Base-by-base conservation (phyloP, 2,113 vertebrate species). In the Clarias macrocephalus region DNA sequence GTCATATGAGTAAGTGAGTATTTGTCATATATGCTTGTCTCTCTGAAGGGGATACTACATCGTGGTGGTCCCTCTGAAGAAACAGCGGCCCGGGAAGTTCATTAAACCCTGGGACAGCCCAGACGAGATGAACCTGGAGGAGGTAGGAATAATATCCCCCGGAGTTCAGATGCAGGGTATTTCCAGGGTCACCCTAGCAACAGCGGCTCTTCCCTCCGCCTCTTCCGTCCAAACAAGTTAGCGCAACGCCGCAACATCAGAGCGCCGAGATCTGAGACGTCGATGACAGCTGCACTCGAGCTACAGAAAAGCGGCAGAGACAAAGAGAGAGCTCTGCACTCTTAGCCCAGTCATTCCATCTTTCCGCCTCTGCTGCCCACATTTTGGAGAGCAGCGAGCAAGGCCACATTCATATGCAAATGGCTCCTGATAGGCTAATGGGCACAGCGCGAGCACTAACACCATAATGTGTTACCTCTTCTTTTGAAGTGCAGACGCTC, bases 41-140 rank as follows among this genome's bases (percentile, higher is more conserved):
- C 1, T 88, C 54, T 93, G 13, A 94, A 99, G 98, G 95, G 97
- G 96, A 83, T 99, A 99, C 94, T 99, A 98, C 90, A 96, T 99
- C 87, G 97, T 99, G 89, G 98, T 99, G 88, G 98, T 99, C 68
- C 98, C 98, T 91, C 95, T 99, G 94, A 99, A 99, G 95, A 99
- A 99, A 88, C 97, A 97, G 90, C 97, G 96, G 18, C 91, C 92
- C 59, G 98, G 98, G 86, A 99, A 99, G 92, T 99, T 99, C 92
- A 93, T 97, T 92, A 99, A 98, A 92, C 97, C 96, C 13, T 98
- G 97, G 97, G 97, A 99, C 89, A 99, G 94, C 93, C 98, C 98
- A 0, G 98, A 99, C 90, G 98, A 99, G 93, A 99, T 99, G 98
- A 97, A 99, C 92, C 92, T 99, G 89, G 98, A 99, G 90, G 98